A percentile compares a stretch with the other conserved stretches of the same genome.
Conservation (phyloP, 1,140 invertebrate species). For the Aradophagus sp. region DNA sequence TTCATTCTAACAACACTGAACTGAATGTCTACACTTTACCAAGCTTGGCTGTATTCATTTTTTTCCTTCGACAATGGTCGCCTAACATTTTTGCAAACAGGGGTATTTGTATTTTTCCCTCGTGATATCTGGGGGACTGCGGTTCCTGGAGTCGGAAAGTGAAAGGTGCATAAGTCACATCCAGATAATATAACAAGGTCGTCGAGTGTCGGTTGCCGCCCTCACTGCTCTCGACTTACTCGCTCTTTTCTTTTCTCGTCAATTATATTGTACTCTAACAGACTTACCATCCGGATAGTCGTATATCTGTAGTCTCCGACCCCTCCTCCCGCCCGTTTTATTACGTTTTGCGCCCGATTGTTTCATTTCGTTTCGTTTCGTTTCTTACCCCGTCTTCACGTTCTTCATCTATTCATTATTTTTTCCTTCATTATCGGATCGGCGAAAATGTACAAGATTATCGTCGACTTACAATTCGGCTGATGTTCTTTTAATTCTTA, state of each 20-base stretch:
- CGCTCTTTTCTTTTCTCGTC: constrained; percentile 54
- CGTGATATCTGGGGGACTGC: constrained; percentile 66
- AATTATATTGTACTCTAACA: constrained; percentile 45
- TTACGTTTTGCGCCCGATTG: too few species aligned
- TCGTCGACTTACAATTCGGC: too few species aligned
- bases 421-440: too few species aligned
- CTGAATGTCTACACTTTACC: too few species aligned
- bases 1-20: too few species aligned
- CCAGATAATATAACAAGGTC: constrained; percentile 75
- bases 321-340: too few species aligned
- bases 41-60: too few species aligned
- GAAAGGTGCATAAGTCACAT: constrained; percentile 72
- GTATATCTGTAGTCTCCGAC: constrained; percentile 18
- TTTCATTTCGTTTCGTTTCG: background rate
- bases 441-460: too few species aligned
- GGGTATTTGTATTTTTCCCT: constrained; percentile 61
- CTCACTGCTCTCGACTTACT: constrained; percentile 59
- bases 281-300: constrained; percentile 18
- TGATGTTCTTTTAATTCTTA: too few species aligned
- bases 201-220: constrained; percentile 72
- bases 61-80: too few species aligned
- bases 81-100: constrained; percentile 40
- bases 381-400: too few species aligned
- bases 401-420: too few species aligned
- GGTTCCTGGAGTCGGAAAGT: constrained; percentile 73